A percentile compares a stretch with the other conserved stretches of the same genome.
phyloP scores from a whole-genome alignment of 2,797 vertebrate genomes.

The Urophycis tenuis region DNA sequence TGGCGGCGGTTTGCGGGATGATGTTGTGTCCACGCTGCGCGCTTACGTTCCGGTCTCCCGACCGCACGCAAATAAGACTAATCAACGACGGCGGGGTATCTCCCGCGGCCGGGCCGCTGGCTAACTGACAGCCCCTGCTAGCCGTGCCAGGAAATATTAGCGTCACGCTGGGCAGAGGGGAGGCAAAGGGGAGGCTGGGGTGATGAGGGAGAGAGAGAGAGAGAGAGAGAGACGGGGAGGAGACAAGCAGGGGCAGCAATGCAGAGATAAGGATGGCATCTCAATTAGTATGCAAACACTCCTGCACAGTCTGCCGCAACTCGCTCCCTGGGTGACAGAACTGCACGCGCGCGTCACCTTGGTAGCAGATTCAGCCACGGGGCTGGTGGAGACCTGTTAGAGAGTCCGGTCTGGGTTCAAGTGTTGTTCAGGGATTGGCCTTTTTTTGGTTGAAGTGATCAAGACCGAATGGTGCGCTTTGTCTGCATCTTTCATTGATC shows the following conservation, averaged over 20 bases:
- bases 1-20: neutral
- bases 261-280: conserved; percentile 39
- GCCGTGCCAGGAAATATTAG: conserved; percentile 46
- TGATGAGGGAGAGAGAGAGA: conserved; percentile 14
- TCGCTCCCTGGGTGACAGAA: neutral
- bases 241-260: conserved; percentile 22
- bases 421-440: neutral
- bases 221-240: conserved; percentile 12
- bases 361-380: neutral
- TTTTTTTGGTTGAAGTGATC: neutral
- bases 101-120: conserved; percentile 40
- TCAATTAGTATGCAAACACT: conserved; percentile 38
- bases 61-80: conserved; percentile 50
- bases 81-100: conserved; percentile 55
- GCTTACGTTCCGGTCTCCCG: conserved; percentile 26
- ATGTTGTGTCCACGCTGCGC: conserved; percentile 45
- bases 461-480: neutral
- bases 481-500: neutral
- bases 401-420: neutral
- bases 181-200: conserved; percentile 33
- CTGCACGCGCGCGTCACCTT: neutral
- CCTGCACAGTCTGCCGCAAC: neutral
- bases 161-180: conserved; percentile 41
- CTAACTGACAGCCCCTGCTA: conserved; percentile 49
- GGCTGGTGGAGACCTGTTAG: neutral